phyloP scores from a whole-genome alignment of 2,113 vertebrate genomes.

The Xenopus laevis region DNA sequence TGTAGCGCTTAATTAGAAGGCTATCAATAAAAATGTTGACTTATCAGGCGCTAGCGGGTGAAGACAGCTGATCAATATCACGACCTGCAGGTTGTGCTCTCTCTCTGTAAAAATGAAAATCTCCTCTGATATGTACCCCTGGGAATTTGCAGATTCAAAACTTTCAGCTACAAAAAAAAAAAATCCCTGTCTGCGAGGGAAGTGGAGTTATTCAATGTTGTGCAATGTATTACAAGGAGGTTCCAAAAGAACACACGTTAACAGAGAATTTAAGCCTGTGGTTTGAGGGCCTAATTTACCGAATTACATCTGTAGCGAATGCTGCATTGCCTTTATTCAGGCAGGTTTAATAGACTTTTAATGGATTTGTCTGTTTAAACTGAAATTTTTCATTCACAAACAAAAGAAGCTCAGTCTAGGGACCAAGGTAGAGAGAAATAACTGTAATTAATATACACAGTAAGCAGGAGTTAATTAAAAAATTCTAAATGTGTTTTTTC shows the following conservation, averaged over 20 bases:
- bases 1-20: background rate
- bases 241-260: constrained; percentile 5
- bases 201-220: background rate
- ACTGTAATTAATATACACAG: constrained; percentile 22
- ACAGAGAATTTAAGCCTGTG: constrained; percentile 3
- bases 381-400: background rate
- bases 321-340: constrained; percentile 1
- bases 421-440: constrained; percentile 13
- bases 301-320: constrained; percentile 1
- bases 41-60: constrained; percentile 7
- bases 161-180: constrained; percentile 10
- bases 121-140: background rate
- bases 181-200: background rate
- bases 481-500: constrained; percentile 21
- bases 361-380: constrained; percentile 14
- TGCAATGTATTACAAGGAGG: background rate
- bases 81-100: background rate
- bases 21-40: constrained; percentile 34
- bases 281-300: constrained; percentile 5
- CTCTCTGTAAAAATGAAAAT: constrained; percentile 2
- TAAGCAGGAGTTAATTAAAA: constrained; percentile 25
- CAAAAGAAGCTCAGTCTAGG: background rate
- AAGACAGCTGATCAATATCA: constrained; percentile 27
- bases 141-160: constrained; percentile 6
- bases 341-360: constrained; percentile 19